These are phyloP conservation scores for Conops quadrifasciatus DNA, from an alignment of 2,888 invertebrate species.

Conservation along the genomic window DNA sequence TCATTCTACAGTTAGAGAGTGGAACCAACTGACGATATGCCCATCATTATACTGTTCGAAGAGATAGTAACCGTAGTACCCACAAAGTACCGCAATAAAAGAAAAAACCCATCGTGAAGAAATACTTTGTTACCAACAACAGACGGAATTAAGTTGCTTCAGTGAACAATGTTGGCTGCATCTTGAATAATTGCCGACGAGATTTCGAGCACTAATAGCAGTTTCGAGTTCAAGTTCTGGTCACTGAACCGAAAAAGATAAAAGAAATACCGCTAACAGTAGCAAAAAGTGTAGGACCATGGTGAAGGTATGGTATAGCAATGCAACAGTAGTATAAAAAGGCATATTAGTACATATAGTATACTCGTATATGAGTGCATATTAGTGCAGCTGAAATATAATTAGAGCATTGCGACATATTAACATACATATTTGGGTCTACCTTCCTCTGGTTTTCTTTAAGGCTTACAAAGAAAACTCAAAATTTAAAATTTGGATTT, in stretches of 20 bases:
- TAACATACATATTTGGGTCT: no score
- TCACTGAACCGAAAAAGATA: slow-evolving; percentile 26
- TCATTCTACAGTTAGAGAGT: not conserved
- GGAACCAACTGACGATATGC: not conserved
- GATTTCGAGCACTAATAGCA: slow-evolving; percentile 31
- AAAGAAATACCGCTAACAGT: not conserved
- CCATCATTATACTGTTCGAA: not conserved
- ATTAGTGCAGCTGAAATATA: not conserved
- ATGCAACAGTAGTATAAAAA: not conserved
- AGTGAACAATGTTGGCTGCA: slow-evolving; percentile 18
- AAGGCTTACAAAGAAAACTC: no score
- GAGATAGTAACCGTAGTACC: not conserved
- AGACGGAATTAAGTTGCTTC: slow-evolving; percentile 28
- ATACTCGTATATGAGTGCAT: not conserved
- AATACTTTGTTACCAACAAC: slow-evolving; percentile 16
- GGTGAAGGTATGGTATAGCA: not conserved
- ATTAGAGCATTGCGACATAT: no score
- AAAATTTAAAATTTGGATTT: no score
- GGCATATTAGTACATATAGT: not conserved
- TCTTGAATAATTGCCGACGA: slow-evolving; percentile 33
- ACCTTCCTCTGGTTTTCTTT: no score
- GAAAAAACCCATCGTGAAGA: slow-evolving; percentile 1
- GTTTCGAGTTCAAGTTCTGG: slow-evolving; percentile 35
- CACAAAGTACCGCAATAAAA: not conserved
- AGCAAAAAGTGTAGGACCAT: not conserved